These are phyloP conservation scores for Diabrotica balteata DNA, from an alignment of 2,888 invertebrate species.

Conservation along the genomic window DNA sequence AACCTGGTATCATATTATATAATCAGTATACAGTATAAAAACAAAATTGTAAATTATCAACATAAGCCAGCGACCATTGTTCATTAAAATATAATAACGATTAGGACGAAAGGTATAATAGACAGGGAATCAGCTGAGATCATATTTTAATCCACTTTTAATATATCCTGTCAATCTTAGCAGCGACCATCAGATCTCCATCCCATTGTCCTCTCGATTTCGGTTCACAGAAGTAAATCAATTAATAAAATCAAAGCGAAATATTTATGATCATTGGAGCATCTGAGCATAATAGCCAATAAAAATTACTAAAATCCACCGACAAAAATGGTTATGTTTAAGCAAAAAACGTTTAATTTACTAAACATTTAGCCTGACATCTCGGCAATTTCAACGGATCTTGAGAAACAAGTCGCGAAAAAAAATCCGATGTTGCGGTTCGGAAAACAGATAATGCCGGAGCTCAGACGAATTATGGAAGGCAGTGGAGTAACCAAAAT, in stretches of 20 bases:
- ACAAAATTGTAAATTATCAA: too few relatives aligned
- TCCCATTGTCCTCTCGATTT: conserved; percentile 9
- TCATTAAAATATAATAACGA: too few relatives aligned
- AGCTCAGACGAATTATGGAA: conserved; percentile 25
- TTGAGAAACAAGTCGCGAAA: conserved; percentile 28
- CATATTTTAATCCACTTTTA: conserved; percentile 23
- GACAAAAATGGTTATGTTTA: conserved; percentile 29
- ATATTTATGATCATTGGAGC: conserved; percentile 30
- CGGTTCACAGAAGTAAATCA: conserved; percentile 29
- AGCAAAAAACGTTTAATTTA: conserved; percentile 40
- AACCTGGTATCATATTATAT: too few relatives aligned
- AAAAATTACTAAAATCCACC: conserved; percentile 32
- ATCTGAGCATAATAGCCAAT: conserved; percentile 31
- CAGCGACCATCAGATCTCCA: too few relatives aligned
- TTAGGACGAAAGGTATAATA: too few relatives aligned
- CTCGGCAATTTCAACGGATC: conserved; percentile 38
- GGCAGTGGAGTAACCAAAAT: conserved; percentile 15
- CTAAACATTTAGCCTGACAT: conserved; percentile 40
- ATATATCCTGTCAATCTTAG: conserved; percentile 28
- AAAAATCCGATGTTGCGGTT: conserved; percentile 25
- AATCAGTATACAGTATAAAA: too few relatives aligned
- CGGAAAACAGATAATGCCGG: conserved; percentile 27
- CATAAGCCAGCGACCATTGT: too few relatives aligned
- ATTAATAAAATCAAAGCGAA: conserved; percentile 37
- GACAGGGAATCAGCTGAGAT: conserved; percentile 6